Evolutionary conservation across 2,888 invertebrate genomes (phyloP).

Genomic region (Spodoptera littoralis): DNA sequence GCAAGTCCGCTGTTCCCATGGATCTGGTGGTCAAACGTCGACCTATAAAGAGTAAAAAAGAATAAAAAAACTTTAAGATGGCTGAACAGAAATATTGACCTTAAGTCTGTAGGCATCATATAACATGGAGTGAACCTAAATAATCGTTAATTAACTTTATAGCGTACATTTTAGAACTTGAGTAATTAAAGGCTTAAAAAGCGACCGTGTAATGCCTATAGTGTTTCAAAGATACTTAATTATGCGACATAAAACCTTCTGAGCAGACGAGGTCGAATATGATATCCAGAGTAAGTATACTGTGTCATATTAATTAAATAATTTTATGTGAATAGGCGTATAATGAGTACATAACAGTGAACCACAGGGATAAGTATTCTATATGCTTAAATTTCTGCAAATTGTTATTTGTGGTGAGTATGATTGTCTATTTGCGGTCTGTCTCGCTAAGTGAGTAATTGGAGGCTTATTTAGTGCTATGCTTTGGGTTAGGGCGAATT

Average conservation of each 20-base stretch:
- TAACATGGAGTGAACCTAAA: constrained; percentile 29
- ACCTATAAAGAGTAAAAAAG: no score
- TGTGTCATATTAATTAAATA: constrained; percentile 12
- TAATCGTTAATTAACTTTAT: constrained; percentile 52
- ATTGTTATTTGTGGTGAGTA: no score
- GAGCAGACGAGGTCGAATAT: constrained; percentile 22
- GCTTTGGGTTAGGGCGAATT: no score
- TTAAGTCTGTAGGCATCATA: constrained; percentile 23
- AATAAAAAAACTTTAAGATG: no score
- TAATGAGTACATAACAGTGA: neutral
- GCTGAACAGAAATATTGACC: constrained; percentile 10
- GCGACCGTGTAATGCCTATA: constrained; percentile 38
- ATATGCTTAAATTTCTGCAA: no score
- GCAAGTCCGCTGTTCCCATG: no score
- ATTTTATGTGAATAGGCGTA: neutral
- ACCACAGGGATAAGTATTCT: neutral
- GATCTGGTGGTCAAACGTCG: no score
- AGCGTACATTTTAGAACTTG: constrained; percentile 38
- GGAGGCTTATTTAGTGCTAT: no score
- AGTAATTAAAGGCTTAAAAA: constrained; percentile 55
- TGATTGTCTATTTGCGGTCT: no score
- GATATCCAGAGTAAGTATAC: constrained; percentile 18
- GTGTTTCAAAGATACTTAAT: constrained; percentile 54
- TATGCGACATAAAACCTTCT: constrained; percentile 37
- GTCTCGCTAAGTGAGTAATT: no score